Percentiles rank a stretch among this genome's conserved stretches.
Evolutionary conservation across 2,888 invertebrate species (phyloP).

Genomic region (Trissoscelio sp.): DNA sequence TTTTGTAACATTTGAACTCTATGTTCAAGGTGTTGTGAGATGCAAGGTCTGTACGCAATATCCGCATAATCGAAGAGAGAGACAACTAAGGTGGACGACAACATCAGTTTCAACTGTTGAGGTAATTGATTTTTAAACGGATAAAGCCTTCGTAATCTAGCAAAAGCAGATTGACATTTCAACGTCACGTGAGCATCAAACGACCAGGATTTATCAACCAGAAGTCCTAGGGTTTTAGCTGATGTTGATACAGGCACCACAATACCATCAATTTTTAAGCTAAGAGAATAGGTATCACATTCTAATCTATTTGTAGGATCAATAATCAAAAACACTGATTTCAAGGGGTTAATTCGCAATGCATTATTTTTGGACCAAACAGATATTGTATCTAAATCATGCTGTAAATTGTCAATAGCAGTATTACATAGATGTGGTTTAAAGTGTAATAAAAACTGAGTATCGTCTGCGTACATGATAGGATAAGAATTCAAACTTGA

Average conservation of each 20-base stretch:
- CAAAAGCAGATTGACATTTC: no score
- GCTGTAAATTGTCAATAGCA: not conserved
- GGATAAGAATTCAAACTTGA: not conserved
- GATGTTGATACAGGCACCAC: no score
- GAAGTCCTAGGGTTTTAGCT: no score
- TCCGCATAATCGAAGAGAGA: not conserved
- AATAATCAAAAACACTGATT: not conserved
- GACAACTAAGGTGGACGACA: not conserved
- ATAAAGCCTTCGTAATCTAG: not conserved
- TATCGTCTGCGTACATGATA: not conserved
- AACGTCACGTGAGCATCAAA: no score
- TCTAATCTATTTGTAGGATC: no score
- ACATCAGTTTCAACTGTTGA: not conserved
- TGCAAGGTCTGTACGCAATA: not conserved
- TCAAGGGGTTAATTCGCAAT: not conserved
- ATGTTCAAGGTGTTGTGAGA: not conserved
- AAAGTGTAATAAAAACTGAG: not conserved
- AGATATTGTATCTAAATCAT: not conserved
- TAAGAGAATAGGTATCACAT: no score
- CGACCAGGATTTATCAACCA: no score
- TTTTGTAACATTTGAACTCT: not conserved
- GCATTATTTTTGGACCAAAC: not conserved
- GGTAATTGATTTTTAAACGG: not conserved
- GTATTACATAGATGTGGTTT: not conserved
- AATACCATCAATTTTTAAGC: no score